Evolutionary conservation across 2,797 vertebrate species (phyloP), one percentile per base, ranked within the genome.

Genomic region (Mus caroli): DNA sequence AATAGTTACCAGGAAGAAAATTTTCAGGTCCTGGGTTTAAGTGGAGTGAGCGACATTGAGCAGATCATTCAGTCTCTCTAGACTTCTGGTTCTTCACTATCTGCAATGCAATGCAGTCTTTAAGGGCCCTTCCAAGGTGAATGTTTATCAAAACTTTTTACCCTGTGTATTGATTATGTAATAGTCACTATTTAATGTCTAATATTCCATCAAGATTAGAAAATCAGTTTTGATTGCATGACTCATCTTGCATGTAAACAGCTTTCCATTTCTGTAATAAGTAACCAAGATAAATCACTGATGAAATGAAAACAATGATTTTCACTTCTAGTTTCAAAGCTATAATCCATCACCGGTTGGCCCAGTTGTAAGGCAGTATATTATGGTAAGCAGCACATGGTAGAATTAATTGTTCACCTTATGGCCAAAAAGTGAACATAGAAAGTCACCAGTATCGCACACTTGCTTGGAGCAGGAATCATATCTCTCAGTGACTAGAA

Each of bases 171-270:
- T 71, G 43, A 96, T 79, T 9, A 80, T 73, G 17, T 2, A 28
- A 89, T 91, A 10, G 14, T 82, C 67, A 75, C 26, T 94, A 94
- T 50, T 54, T 90, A 77, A 40, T 87, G 4, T 31, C 28, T 94
- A 90, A 50, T 54, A 79, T 67, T 28, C 12, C n/a, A 91, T 69
- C 31, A 73, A 62, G 3, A 19, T 64, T 92, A 89, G 34, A 28
- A 93, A 95, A 94, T 94, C 6, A 85, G 20, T 76, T 95, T 95
- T 95, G 12, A 89, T 75, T 88, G 4, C 34, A 83, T 90, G 14
- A n/a, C 4, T 92, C 28, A 83, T 78, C 54, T 77, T 86, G 26
- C 73, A 11, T 46, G 8, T 69, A 78, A 17, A 78, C 26, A 78
- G 28, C 6, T 69, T 78, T 56, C 28, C 60, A 40, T 46, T 54